A percentile compares a stretch with the other conserved stretches of the same genome.
phyloP scores from a whole-genome alignment of 2,888 invertebrate genomes.

The Cantharis lateralis region DNA sequence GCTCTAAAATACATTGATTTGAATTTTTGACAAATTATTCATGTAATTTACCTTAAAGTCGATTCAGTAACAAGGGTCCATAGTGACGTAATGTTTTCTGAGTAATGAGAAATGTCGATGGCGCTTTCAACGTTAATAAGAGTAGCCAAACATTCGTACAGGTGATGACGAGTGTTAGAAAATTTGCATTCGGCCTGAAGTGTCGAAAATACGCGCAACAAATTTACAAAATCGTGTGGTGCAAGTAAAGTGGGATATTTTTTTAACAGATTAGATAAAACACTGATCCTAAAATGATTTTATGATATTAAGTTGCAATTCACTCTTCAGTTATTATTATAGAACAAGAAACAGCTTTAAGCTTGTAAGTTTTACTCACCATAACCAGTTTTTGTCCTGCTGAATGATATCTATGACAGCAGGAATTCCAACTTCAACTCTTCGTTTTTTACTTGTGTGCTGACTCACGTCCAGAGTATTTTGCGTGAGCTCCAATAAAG shows the following conservation, averaged over 20 bases:
- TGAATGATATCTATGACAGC: conserved; percentile 46
- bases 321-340: too few species aligned
- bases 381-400: conserved; percentile 53
- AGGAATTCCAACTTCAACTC: conserved; percentile 40
- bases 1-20: conserved; percentile 49
- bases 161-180: conserved; percentile 46
- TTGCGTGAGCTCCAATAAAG: conserved; percentile 4
- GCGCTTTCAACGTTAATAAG: conserved; percentile 46
- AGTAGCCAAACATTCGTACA: conserved; percentile 49
- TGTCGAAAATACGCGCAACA: conserved; percentile 53
- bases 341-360: not conserved
- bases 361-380: conserved; percentile 39
- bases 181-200: conserved; percentile 48
- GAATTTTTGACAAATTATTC: not conserved
- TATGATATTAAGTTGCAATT: not conserved
- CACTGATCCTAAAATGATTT: conserved; percentile 48
- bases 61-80: conserved; percentile 54
- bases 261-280: conserved; percentile 50
- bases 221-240: conserved; percentile 46
- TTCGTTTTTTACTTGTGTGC: conserved; percentile 44
- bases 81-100: conserved; percentile 38
- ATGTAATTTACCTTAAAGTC: conserved; percentile 49
- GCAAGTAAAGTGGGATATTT: conserved; percentile 54
- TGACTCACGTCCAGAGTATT: not conserved
- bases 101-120: conserved; percentile 30